Percentiles rank a stretch among this genome's conserved stretches.
Evolutionary conservation across 2,888 invertebrate species (phyloP).

Genomic region (Amblyjoppa fuscipennis): DNA sequence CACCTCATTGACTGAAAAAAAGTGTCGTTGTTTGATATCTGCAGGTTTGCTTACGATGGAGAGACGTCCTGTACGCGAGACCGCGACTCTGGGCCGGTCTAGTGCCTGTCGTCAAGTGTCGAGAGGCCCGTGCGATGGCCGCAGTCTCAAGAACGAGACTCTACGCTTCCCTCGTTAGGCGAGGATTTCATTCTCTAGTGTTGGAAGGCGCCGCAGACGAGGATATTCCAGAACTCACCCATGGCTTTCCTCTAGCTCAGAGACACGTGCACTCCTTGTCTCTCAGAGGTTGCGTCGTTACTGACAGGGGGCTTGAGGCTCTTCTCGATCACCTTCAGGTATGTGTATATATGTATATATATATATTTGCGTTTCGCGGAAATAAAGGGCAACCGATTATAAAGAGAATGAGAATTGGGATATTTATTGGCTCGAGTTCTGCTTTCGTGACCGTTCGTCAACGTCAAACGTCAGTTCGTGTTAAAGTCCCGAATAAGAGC

Average conservation of each 20-base stretch:
- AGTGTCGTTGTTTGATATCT: slow-evolving; percentile 3
- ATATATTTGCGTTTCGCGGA: neutral
- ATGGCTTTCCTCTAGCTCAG: slow-evolving; percentile 93
- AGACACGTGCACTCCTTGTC: slow-evolving; percentile 94
- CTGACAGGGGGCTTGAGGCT: slow-evolving; percentile 95
- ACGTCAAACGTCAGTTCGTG: too few species aligned
- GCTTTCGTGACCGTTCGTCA: too few species aligned
- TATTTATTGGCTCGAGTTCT: too few species aligned
- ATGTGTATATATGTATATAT: slow-evolving; percentile 47
- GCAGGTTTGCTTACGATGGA: slow-evolving; percentile 93
- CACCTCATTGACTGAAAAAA: neutral
- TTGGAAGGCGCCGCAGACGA: slow-evolving; percentile 95
- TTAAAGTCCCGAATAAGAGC: too few species aligned
- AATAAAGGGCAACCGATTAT: too few species aligned
- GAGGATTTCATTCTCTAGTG: slow-evolving; percentile 94
- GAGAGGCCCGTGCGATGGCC: slow-evolving; percentile 90
- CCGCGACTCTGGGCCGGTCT: slow-evolving; percentile 96
- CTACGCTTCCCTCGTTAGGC: slow-evolving; percentile 92
- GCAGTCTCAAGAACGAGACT: slow-evolving; percentile 88
- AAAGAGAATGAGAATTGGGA: too few species aligned
- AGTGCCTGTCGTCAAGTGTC: slow-evolving; percentile 94
- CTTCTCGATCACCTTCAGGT: slow-evolving; percentile 95
- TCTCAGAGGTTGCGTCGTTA: slow-evolving; percentile 95
- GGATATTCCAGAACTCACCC: slow-evolving; percentile 95
- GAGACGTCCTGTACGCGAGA: slow-evolving; percentile 94